Base-by-base conservation (phyloP, 2,113 vertebrate species). In the Ameiurus melas region DNA sequence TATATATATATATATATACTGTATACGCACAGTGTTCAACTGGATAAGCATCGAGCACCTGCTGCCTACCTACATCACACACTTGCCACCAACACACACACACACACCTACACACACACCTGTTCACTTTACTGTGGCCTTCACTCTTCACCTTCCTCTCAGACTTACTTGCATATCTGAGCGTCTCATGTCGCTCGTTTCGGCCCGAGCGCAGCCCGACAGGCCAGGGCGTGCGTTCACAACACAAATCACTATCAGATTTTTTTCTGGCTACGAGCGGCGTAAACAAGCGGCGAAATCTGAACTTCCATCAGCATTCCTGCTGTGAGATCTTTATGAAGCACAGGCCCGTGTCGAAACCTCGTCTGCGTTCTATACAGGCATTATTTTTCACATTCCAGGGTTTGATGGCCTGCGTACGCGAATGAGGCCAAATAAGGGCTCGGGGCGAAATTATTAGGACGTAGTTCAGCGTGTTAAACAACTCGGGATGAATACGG, bases 111-210 rank as follows among this genome's bases (percentile, higher is more conserved):
- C 79, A 81, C 78, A 81, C 87, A 16, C 25, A 85, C 85, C 85
- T 86, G 79, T 83, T 79, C 47, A 14, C 20, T 22, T 81, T 33
- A 82, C 51, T 33, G 58, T 27, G 13, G 85, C 33, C 85, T 47
- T 84, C 75, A 87, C 85, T 87, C 75, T 62, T 87, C 39, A 70
- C 85, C 30, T 77, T 36, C 60, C 79, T 82, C 83, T 71, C 27
- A 60, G 77, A 82, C 53, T 53, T 27, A 22, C 70, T 68, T 5
- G 2, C 53, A 62, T 78, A 85, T 84, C 77, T 27, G 25, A 62
- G 33, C 22, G 19, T 55, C 80, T 64, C 12, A 25, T 66, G 66
- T 71, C 70, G 16, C 33, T 55, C 43, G 9, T 47, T 53, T 70
- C 55, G 27, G 8, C n/a, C 47, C 16, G 30, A 78, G 57, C 25